Base-by-base conservation (phyloP, 2,113 vertebrate genomes). In the Dolichotis patagonum region DNA sequence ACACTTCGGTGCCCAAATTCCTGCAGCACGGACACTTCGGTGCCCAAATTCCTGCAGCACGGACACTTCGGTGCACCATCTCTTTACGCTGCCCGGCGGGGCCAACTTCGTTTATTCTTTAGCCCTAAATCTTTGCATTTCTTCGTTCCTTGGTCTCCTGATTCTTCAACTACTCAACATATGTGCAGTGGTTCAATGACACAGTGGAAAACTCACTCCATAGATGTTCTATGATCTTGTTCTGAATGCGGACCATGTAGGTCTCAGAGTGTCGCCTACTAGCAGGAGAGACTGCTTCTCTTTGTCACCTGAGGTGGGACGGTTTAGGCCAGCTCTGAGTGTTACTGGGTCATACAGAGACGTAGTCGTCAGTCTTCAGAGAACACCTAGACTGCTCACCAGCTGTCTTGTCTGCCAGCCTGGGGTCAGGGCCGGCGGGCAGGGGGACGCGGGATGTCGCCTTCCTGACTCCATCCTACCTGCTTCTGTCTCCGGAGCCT, bases 381-480 rank as follows among this genome's bases (percentile, higher is more conserved):
- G 86, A 58, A 41, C 17, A 28, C 28, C 28, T 20, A 30, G 17
- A 10, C 7, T 10, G n/a, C 30, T 63, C 46, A 20, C 26, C 11
- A 65, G 62, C 46, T 5, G 3, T 26, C 30, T 77, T 24, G n/a
- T 35, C 71, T 87, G 65, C 19, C 8, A 13, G 17, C 13, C 35
- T 43, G 43, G 30, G 28, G 67, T 10, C 24, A 6, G 49, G 43
- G 19, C 2, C 32, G 17, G 46, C 5, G 3, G 13, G 35, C 24
- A 71, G 43, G 2, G 28, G 38, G 8, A 43, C 46, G 1, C 10
- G 9, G 19, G 56, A 30, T 4, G 1, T 80, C 65, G 28, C 98
- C 56, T 98, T 99, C 99, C 98, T 98, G 98, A 94, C 83, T 99
- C 98, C 88, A 97, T 93, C 24, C 38, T 96, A 16, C 96, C 97